phyloP scores from a whole-genome alignment of 2,113 vertebrate genomes.

The Martes martes region DNA sequence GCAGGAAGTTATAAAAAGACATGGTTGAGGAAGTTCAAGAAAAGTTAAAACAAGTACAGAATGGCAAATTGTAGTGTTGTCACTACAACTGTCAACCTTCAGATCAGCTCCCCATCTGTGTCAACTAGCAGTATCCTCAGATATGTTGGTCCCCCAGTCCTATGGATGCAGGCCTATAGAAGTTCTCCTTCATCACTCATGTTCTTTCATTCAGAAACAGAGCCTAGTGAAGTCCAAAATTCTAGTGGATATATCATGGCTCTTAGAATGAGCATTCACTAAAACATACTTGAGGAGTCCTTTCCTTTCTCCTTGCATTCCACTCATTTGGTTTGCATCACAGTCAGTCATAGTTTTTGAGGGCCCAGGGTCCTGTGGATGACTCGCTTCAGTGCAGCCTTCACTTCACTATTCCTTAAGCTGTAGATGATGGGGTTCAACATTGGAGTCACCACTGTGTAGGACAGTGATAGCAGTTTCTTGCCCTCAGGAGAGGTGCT shows the following conservation, averaged over 20 bases:
- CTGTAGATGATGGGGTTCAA: conserved; percentile 78
- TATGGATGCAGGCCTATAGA: not conserved
- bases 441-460: conserved; percentile 75
- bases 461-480: conserved; percentile 75
- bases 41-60: not conserved
- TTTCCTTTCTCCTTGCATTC: not conserved
- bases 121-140: not conserved
- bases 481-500: conserved; percentile 70
- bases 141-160: not conserved
- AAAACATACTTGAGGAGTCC: not conserved
- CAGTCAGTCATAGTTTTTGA: conserved; percentile 23
- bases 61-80: not conserved
- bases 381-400: conserved; percentile 61
- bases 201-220: not conserved
- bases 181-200: not conserved
- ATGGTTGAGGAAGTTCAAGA: not conserved
- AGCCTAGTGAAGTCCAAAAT: not conserved
- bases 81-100: not conserved
- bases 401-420: conserved; percentile 75
- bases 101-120: not conserved
- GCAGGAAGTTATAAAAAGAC: not conserved
- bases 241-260: not conserved
- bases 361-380: not conserved
- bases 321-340: not conserved
- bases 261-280: not conserved